These are phyloP conservation scores for Trachemys scripta DNA, from an alignment of 2,113 vertebrate genomes.

Conservation along the genomic window DNA sequence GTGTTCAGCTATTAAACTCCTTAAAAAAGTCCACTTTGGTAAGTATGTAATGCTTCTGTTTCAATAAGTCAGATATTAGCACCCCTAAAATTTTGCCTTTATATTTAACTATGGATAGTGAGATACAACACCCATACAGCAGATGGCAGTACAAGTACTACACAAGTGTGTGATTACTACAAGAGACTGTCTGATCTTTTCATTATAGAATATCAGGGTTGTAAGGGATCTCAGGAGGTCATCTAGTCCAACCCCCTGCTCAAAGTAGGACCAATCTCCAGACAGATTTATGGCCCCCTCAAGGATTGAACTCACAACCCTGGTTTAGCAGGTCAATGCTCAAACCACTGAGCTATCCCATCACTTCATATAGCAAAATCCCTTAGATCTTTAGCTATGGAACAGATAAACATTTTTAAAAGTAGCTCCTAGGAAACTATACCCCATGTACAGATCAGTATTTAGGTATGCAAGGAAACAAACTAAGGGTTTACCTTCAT, in stretches of 20 bases:
- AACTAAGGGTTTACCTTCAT: conserved; percentile 88
- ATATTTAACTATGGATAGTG: not conserved
- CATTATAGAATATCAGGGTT: not conserved
- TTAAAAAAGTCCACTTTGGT: not conserved
- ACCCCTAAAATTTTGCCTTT: not conserved
- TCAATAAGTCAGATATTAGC: not conserved
- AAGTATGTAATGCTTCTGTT: not conserved
- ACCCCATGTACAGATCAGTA: rapidly evolving
- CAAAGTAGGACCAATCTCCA: too few relatives aligned
- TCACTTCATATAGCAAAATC: not conserved
- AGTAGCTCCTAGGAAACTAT: too few relatives aligned
- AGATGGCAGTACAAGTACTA: conserved; percentile 62
- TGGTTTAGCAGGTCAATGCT: too few relatives aligned
- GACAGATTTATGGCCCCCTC: too few relatives aligned
- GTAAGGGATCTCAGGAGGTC: too few relatives aligned
- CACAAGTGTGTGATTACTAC: not conserved
- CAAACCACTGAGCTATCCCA: not conserved
- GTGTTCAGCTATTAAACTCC: not conserved
- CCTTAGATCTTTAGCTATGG: not conserved
- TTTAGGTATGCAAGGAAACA: rapidly evolving
- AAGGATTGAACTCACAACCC: too few relatives aligned
- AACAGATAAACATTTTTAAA: not conserved
- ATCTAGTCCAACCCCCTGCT: too few relatives aligned
- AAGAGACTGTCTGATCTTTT: too few relatives aligned
- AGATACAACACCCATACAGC: not conserved